Evolutionary conservation across 2,888 invertebrate genomes (phyloP), one percentile per base, ranked within the genome.

Genomic region (Microctonus aethiopoides): DNA sequence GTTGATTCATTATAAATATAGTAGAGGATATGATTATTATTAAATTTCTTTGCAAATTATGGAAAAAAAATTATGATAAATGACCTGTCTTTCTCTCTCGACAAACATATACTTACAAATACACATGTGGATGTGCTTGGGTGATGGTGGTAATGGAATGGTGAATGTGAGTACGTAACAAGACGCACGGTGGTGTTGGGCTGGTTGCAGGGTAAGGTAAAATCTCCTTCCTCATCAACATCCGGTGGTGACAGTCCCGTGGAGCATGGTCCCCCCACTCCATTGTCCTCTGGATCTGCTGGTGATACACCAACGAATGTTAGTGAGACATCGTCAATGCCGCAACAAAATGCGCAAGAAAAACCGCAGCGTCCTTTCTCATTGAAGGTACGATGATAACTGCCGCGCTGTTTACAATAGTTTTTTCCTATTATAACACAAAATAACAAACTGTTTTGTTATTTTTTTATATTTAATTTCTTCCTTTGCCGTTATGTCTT

Each of bases 341-440:
- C 79, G 78, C 87, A 84, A 81, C 86, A 82, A 79, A 80, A 80
- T 81, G 74, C 81, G 72, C 84, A 83, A 83, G 85, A 87, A 76
- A 89, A 89, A 87, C 89, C 89, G 76, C 89, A 89, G 84, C 88
- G 90, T 84, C 90, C 90, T 80, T 89, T 89, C 86, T 89, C 90
- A 77, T 87, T 90, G 80, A 89, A 90, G 90, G 90, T 90, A 89
- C 83, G 79, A 64, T 9, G 20, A 46, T 20, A 72, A 68, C 54
- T 63, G 51, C 62, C n/a, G n/a, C n/a, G n/a, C 51, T 63, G 26
- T 51, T 20, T n/a, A 29, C 34, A 52, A 22, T 60, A 20, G 11
- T 11, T 32, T 34, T 63, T 63, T 32, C 29, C 29, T 32, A n/a
- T 13, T n/a, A 62, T 7, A 46, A 16, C 46, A 46, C 46, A 16